phyloP scores from a whole-genome alignment of 2,113 vertebrate genomes.

The Myocastor coypus region DNA sequence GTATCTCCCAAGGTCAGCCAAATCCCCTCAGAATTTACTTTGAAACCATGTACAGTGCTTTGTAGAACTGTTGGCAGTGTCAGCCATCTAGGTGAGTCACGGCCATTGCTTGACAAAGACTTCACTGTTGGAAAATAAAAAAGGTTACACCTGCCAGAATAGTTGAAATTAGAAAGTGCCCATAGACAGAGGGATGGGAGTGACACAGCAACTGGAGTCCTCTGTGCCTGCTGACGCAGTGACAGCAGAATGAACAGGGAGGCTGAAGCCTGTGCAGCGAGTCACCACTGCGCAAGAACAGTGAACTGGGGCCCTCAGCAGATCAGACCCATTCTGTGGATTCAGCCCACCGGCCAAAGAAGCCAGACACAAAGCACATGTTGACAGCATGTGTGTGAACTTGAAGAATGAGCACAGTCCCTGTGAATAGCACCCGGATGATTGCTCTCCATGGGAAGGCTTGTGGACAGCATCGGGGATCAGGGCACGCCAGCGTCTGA shows the following conservation, averaged over 20 bases:
- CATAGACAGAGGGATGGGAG: background rate
- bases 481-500: background rate
- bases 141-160: background rate
- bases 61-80: too few relatives aligned
- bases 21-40: too few relatives aligned
- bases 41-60: too few relatives aligned
- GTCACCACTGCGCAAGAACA: background rate
- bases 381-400: background rate
- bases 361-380: background rate
- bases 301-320: background rate
- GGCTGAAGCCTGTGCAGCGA: background rate
- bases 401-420: background rate
- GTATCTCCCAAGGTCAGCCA: too few relatives aligned
- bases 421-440: background rate
- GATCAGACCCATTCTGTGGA: background rate
- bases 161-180: background rate
- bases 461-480: background rate
- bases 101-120: too few relatives aligned
- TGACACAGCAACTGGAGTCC: background rate
- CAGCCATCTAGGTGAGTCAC: too few relatives aligned
- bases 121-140: background rate
- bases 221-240: background rate
- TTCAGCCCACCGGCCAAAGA: background rate
- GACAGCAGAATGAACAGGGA: background rate
- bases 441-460: too few relatives aligned